Conservation (phyloP, 1,140 invertebrate genomes). For the Scaptomyza hsui region DNA sequence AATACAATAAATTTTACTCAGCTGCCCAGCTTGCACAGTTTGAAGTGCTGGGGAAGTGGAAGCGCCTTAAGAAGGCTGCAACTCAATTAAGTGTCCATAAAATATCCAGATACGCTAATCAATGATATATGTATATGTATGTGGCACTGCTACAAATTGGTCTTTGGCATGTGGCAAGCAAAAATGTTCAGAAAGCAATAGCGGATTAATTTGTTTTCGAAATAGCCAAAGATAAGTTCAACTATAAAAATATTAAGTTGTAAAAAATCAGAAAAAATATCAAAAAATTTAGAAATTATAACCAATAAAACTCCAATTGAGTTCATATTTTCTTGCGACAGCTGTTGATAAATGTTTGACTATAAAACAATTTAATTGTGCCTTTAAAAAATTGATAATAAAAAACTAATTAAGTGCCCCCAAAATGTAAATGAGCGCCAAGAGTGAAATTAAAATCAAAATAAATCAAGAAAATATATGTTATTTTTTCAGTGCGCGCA, state of each 20-base stretch:
- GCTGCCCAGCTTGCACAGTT: slow-evolving; percentile 34
- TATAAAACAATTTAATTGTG: slow-evolving; percentile 34
- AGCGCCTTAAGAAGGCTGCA: slow-evolving; percentile 32
- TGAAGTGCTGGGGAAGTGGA: slow-evolving; percentile 49
- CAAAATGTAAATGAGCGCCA: slow-evolving; percentile 28
- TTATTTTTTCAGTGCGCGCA: slow-evolving; percentile 53
- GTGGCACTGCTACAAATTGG: slow-evolving; percentile 25
- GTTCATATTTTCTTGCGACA: background rate
- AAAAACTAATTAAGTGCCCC: slow-evolving; percentile 25
- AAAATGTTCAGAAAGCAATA: slow-evolving; percentile 25
- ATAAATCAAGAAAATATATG: slow-evolving; percentile 37
- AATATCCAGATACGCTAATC: slow-evolving; percentile 80
- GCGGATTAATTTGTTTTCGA: slow-evolving; percentile 10
- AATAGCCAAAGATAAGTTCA: slow-evolving; percentile 17
- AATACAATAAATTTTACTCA: slow-evolving; percentile 81
- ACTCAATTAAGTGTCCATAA: slow-evolving; percentile 81
- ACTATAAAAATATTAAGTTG: background rate
- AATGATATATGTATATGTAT: slow-evolving; percentile 56
- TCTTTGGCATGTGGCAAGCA: slow-evolving; percentile 16
- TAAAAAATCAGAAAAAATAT: background rate
- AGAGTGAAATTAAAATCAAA: slow-evolving; percentile 24
- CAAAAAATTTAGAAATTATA: background rate
- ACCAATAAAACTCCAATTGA: slow-evolving; percentile 19
- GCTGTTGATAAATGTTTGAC: slow-evolving; percentile 6
- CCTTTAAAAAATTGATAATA: slow-evolving; percentile 29